These are phyloP conservation scores for Lipophrys pholis DNA, from an alignment of 2,113 vertebrate genomes.

Conservation along the genomic window DNA sequence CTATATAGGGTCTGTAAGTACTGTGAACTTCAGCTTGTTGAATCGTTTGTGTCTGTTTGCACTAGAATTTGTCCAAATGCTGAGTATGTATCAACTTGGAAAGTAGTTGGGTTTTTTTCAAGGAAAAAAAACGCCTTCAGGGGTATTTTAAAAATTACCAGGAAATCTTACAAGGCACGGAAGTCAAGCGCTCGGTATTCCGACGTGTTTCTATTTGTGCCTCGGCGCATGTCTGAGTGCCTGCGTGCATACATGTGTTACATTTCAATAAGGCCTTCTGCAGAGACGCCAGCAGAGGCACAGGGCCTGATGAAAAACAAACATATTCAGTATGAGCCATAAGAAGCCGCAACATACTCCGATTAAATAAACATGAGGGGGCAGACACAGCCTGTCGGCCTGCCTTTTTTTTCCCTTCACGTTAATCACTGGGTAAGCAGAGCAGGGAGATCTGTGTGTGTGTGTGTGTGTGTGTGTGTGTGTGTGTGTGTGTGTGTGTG, in stretches of 20 bases:
- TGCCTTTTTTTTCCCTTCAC: slow-evolving; percentile 47
- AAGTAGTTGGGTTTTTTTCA: no score
- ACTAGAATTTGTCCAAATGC: no score
- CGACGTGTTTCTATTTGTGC: slow-evolving; percentile 1
- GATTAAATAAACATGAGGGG: slow-evolving; percentile 77
- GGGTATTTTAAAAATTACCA: no score
- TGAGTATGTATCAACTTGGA: no score
- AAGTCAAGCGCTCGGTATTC: slow-evolving; percentile 18
- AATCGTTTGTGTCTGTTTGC: no score
- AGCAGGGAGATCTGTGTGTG: slow-evolving; percentile 30
- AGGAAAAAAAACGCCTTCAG: no score
- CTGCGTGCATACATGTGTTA: slow-evolving; percentile 10
- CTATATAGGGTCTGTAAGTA: no score
- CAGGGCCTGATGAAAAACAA: slow-evolving; percentile 66
- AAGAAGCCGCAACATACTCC: slow-evolving; percentile 66
- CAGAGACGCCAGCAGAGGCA: slow-evolving; percentile 36
- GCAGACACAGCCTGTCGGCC: slow-evolving; percentile 59
- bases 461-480: slow-evolving; percentile 9
- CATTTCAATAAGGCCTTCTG: slow-evolving; percentile 28
- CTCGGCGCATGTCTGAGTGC: not conserved
- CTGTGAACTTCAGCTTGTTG: no score
- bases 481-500: no score
- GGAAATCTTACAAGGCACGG: not conserved
- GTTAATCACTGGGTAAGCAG: slow-evolving; percentile 64
- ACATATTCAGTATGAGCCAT: slow-evolving; percentile 60